phyloP scores from a whole-genome alignment of 1,140 invertebrate genomes.

The Luehdorfia chinensis region DNA sequence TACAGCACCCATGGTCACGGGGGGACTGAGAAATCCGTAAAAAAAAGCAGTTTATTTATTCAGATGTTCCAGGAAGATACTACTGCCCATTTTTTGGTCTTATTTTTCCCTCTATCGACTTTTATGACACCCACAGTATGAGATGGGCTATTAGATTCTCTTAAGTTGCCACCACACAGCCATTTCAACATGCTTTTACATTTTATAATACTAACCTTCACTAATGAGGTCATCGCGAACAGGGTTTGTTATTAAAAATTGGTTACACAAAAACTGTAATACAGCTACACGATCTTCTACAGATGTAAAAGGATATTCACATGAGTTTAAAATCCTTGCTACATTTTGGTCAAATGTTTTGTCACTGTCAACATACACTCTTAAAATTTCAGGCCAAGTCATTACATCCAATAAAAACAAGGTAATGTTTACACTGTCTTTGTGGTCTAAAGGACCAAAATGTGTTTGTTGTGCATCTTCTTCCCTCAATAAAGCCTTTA shows the following conservation, averaged over 20 bases:
- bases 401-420: slow-evolving; percentile 95
- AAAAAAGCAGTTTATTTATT: too few species aligned
- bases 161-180: too few species aligned
- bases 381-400: slow-evolving; percentile 95
- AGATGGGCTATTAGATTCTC: too few species aligned
- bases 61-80: too few species aligned
- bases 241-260: slow-evolving; percentile 95
- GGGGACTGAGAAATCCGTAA: too few species aligned
- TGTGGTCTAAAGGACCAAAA: slow-evolving; percentile 96
- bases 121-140: too few species aligned
- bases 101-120: too few species aligned
- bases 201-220: slow-evolving; percentile 83
- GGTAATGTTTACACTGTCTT: slow-evolving; percentile 96
- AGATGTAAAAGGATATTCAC: slow-evolving; percentile 93
- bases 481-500: slow-evolving; percentile 94
- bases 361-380: slow-evolving; percentile 93
- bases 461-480: slow-evolving; percentile 96
- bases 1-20: too few species aligned
- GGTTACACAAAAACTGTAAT: slow-evolving; percentile 93
- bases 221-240: slow-evolving; percentile 95
- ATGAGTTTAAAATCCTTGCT: slow-evolving; percentile 82
- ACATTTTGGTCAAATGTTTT: slow-evolving; percentile 86
- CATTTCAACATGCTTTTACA: too few species aligned
- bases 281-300: slow-evolving; percentile 91
- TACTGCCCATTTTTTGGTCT: too few species aligned